Evolutionary conservation across 1,140 invertebrate species (phyloP).

Genomic region (Penaeus chinensis): DNA sequence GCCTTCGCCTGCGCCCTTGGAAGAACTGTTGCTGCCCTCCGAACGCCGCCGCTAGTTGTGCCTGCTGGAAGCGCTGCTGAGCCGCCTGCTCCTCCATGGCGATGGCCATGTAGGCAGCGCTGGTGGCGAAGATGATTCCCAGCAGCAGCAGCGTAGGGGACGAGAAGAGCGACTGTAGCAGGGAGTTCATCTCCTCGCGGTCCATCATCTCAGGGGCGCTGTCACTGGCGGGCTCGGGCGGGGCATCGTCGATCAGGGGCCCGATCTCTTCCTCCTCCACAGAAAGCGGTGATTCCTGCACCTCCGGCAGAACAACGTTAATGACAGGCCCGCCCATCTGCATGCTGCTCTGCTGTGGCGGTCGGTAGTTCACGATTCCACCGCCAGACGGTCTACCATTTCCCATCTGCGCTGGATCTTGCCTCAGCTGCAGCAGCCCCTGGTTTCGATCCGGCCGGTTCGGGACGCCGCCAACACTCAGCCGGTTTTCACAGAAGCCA

Average conservation of each 20-base stretch:
- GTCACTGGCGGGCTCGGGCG: background rate
- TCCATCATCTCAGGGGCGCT: slow-evolving; percentile 5
- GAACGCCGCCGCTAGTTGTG: slow-evolving; percentile 44
- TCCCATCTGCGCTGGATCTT: slow-evolving; percentile 34
- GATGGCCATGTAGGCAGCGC: slow-evolving; percentile 54
- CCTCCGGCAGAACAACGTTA: slow-evolving; percentile 19
- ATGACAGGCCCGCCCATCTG: slow-evolving; percentile 21
- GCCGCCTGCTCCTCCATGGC: slow-evolving; percentile 53
- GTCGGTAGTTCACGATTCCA: background rate
- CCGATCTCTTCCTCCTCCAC: background rate
- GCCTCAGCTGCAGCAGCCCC: background rate
- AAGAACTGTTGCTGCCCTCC: slow-evolving; percentile 8
- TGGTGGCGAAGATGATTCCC: slow-evolving; percentile 43
- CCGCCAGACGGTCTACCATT: slow-evolving; percentile 12
- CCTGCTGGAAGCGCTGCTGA: slow-evolving; percentile 51
- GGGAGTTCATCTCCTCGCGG: slow-evolving; percentile 27
- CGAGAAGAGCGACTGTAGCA: slow-evolving; percentile 43
- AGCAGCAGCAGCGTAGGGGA: slow-evolving; percentile 44
- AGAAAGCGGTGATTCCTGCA: background rate
- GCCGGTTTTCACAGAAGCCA: background rate
- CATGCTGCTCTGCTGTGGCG: slow-evolving; percentile 25
- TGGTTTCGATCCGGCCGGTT: slow-evolving; percentile 31
- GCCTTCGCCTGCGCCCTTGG: background rate
- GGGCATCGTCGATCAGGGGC: background rate
- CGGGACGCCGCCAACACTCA: background rate